These are phyloP conservation scores for Dioctria linearis DNA, from an alignment of 2,888 invertebrate genomes.

Conservation along the genomic window DNA sequence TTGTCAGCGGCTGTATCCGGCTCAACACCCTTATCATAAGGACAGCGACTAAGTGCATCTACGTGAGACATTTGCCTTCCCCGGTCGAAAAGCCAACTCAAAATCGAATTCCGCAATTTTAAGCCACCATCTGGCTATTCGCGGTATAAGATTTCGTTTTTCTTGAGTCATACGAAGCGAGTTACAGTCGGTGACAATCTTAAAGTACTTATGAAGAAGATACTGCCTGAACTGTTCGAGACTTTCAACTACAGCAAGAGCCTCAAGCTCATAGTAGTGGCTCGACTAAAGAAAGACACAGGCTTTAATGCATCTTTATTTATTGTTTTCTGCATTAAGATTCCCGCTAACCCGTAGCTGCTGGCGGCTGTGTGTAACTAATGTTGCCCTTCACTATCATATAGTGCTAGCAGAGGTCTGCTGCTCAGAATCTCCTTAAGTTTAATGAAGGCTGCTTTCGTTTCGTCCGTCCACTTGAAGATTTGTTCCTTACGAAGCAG, in stretches of 20 bases:
- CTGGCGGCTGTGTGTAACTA: slow-evolving; percentile 67
- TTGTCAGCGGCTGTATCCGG: background rate
- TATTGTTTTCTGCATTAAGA: slow-evolving; percentile 63
- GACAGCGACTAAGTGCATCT: background rate
- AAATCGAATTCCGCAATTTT: background rate
- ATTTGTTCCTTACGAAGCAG: background rate
- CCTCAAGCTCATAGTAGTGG: slow-evolving; percentile 5
- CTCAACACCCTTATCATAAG: background rate
- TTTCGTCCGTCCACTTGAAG: background rate
- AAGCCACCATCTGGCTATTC: slow-evolving; percentile 55
- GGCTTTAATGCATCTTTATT: background rate
- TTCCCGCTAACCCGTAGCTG: slow-evolving; percentile 63
- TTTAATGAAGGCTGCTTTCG: background rate
- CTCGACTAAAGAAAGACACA: slow-evolving; percentile 53
- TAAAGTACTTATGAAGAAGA: too few relatives aligned
- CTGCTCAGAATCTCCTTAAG: background rate
- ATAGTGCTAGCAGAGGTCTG: background rate
- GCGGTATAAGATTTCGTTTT: too few relatives aligned
- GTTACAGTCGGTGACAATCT: too few relatives aligned
- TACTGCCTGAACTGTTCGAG: too few relatives aligned
- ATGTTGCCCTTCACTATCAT: slow-evolving; percentile 48
- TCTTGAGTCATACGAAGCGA: too few relatives aligned
- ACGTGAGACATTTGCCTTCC: background rate
- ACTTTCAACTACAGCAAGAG: too few relatives aligned
- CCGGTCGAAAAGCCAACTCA: background rate